Conservation (phyloP, 2,113 vertebrate species). For the Varanus komodoensis region DNA sequence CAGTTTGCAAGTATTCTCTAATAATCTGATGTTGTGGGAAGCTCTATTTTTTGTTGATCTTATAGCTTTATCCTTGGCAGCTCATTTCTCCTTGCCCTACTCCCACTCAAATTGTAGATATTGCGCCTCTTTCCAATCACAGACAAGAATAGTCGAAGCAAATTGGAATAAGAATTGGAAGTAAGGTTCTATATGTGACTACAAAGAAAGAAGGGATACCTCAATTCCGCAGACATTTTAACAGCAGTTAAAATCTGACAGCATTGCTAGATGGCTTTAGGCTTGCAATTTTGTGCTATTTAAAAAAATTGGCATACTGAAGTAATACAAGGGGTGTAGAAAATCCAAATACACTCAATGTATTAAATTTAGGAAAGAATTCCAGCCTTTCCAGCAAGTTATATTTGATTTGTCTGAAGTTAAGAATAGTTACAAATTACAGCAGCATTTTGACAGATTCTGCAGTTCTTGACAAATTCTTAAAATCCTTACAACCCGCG, state of each 20-base stretch:
- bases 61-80: constrained; percentile 42
- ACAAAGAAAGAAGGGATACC: constrained; percentile 24
- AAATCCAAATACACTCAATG: constrained; percentile 8
- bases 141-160: constrained; percentile 34
- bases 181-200: background rate
- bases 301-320: constrained; percentile 43
- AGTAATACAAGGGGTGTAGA: constrained; percentile 19
- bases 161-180: constrained; percentile 5
- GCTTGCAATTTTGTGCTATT: constrained; percentile 35
- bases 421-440: constrained; percentile 39
- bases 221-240: background rate
- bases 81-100: constrained; percentile 51
- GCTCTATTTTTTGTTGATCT: background rate
- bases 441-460: constrained; percentile 66
- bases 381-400: constrained; percentile 32
- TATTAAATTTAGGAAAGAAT: constrained; percentile 24
- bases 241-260: background rate
- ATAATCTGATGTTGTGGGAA: constrained; percentile 32
- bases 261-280: background rate
- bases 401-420: background rate
- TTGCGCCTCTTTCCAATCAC: constrained; percentile 33
- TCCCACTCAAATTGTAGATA: constrained; percentile 35
- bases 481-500: background rate
- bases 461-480: constrained; percentile 33
- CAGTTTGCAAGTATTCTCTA: constrained; percentile 60